phyloP scores from a whole-genome alignment of 2,797 vertebrate genomes.

The Aplochiton taeniatus region DNA sequence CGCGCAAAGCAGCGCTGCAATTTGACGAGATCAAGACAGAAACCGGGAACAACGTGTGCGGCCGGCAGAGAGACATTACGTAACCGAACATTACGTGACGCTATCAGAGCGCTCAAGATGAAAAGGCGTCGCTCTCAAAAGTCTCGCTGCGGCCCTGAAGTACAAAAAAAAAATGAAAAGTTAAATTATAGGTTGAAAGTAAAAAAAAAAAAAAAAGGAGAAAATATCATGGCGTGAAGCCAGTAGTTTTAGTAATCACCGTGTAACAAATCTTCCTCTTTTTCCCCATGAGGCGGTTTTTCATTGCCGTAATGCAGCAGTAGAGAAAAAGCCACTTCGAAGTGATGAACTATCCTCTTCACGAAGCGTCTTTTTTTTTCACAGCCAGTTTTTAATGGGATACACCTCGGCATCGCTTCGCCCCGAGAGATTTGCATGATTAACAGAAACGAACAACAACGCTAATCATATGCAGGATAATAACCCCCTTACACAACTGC shows the following conservation, averaged over 20 bases:
- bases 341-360: conserved; percentile 70
- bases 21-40: too few species aligned
- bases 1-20: too few species aligned
- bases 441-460: conserved; percentile 70
- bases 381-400: conserved; percentile 69
- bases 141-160: conserved; percentile 56
- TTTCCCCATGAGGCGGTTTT: conserved; percentile 60
- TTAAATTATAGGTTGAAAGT: background rate
- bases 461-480: conserved; percentile 75
- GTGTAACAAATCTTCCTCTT: conserved; percentile 69
- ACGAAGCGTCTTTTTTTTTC: conserved; percentile 59
- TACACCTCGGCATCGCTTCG: conserved; percentile 64
- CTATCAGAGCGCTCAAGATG: too few species aligned
- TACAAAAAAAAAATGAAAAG: too few species aligned
- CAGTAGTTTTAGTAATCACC: conserved; percentile 63
- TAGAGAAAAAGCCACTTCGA: conserved; percentile 34
- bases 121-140: too few species aligned
- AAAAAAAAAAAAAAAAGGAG: too few species aligned
- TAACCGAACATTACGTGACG: too few species aligned
- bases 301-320: conserved; percentile 72
- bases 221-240: conserved; percentile 32
- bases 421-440: conserved; percentile 67
- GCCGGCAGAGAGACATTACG: too few species aligned
- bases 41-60: too few species aligned
- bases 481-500: conserved; percentile 65